These are phyloP conservation scores for Xiphias gladius DNA, from an alignment of 2,113 vertebrate genomes.

Conservation along the genomic window DNA sequence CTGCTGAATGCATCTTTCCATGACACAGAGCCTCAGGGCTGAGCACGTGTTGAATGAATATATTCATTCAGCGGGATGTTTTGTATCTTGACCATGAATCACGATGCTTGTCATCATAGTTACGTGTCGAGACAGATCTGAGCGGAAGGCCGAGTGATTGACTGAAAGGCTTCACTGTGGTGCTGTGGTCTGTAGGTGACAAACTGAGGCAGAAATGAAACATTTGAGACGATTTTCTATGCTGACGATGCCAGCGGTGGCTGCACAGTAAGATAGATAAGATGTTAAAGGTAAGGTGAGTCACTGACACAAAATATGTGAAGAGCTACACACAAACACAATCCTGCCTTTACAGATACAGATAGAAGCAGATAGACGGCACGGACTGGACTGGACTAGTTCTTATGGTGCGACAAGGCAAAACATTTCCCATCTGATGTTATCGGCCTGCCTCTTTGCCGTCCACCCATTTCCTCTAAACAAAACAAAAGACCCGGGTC, in stretches of 20 bases:
- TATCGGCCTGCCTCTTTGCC: conserved; percentile 60
- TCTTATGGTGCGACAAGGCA: conserved; percentile 41
- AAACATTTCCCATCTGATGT: conserved; percentile 81
- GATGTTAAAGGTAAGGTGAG: conserved; percentile 35
- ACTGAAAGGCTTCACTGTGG: not conserved
- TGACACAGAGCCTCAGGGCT: conserved; percentile 32
- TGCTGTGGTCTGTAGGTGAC: not conserved
- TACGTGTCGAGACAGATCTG: conserved; percentile 27
- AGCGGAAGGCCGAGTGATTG: not conserved
- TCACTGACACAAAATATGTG: conserved; percentile 38
- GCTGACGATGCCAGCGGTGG: not conserved
- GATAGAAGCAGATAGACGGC: conserved; percentile 10
- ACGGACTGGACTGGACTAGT: conserved; percentile 30
- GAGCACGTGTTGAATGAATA: conserved; percentile 6
- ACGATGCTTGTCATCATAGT: conserved; percentile 13
- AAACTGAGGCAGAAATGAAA: not conserved
- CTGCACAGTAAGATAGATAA: conserved; percentile 3
- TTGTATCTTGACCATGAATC: conserved; percentile 49
- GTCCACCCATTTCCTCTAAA: conserved; percentile 76
- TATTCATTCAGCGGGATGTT: conserved; percentile 16
- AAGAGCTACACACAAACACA: not conserved
- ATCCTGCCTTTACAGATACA: conserved; percentile 6
- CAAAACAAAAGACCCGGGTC: conserved; percentile 56
- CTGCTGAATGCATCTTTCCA: conserved; percentile 5
- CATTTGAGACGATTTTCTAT: not conserved